Percentiles rank a stretch among this genome's conserved stretches.
Evolutionary conservation across 2,113 vertebrate genomes (phyloP).

Genomic region (Phyllostomus discolor): DNA sequence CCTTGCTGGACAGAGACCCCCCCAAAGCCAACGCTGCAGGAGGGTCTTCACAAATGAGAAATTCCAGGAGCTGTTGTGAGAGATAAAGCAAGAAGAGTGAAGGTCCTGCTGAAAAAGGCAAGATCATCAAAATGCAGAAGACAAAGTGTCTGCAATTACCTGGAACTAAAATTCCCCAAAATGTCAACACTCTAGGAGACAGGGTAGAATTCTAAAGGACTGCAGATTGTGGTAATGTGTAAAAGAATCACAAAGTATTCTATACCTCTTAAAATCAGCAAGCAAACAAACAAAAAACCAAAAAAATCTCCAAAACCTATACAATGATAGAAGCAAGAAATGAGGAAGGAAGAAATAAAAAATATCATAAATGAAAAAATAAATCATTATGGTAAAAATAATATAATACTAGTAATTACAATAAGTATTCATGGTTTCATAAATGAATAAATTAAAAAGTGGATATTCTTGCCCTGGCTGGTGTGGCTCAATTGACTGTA

Average conservation of each 20-base stretch:
- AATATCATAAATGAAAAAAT: neutral
- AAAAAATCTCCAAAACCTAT: too few relatives aligned
- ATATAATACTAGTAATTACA: neutral
- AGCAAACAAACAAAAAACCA: neutral
- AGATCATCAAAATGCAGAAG: neutral
- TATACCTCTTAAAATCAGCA: neutral
- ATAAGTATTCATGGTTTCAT: neutral
- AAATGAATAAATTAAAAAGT: neutral
- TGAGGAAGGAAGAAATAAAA: neutral
- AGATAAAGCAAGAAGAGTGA: neutral
- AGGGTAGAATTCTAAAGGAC: neutral
- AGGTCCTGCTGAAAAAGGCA: neutral
- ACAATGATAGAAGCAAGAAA: neutral
- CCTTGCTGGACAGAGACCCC: neutral
- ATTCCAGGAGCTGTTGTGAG: neutral
- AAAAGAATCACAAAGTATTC: neutral
- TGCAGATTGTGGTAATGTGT: neutral
- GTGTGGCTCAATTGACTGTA: too few relatives aligned
- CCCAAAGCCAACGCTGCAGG: too few relatives aligned
- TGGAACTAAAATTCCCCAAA: neutral
- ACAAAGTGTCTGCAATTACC: neutral
- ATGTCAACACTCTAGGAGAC: neutral
- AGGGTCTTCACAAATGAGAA: neutral
- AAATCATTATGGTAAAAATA: neutral
- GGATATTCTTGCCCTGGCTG: neutral